Base-by-base conservation (phyloP, 2,113 vertebrate genomes). In the Macroglossus sobrinus region DNA sequence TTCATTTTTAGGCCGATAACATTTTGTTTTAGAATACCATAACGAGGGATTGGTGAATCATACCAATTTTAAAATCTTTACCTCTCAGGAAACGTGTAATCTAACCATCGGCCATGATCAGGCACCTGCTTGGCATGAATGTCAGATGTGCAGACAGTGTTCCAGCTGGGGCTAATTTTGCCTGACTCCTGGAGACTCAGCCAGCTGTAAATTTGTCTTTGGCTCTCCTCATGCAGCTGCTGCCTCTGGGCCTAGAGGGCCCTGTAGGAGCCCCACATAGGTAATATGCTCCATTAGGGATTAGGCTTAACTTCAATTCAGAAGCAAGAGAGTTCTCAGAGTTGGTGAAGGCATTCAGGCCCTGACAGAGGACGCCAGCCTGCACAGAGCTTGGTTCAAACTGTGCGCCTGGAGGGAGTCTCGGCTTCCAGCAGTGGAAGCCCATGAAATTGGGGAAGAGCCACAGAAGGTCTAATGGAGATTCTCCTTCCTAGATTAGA, bases 41-140 rank as follows among this genome's bases (percentile, higher is more conserved):
- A n/a, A 57, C 0, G 3, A 81, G 53, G 47, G 18, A 22, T 0
- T 11, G 45, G 28, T 12, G 59, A 95, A 97, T 96, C 84, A 71
- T 11, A 78, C 55, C 68, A 72, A 50, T 45, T 63, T 59, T 50
- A 69, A 90, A 95, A 63, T 84, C 94, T 19, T 12, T 63, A 59
- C 38, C 8, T 86, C 68, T 45, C 47, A 9, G 61, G 72, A 85
- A 85, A 84, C 28, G 26, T 53, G 55, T 22, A 26, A 55, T 80
- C 84, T 55, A 66, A 47, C 35, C 55, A 19, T 82, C 59, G 55
- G 79, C 43, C n/a, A 35, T 53, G 87, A 84, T 35, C 95, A 66
- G 78, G 95, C 96, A 76, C 87, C 81, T 91, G 96, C 66, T 80
- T 72, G 24, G 55, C 21, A 12, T 14, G 64, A 89, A 87, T 3